phyloP scores from a whole-genome alignment of 1,140 invertebrate species.

The Chironomus tepperi region DNA sequence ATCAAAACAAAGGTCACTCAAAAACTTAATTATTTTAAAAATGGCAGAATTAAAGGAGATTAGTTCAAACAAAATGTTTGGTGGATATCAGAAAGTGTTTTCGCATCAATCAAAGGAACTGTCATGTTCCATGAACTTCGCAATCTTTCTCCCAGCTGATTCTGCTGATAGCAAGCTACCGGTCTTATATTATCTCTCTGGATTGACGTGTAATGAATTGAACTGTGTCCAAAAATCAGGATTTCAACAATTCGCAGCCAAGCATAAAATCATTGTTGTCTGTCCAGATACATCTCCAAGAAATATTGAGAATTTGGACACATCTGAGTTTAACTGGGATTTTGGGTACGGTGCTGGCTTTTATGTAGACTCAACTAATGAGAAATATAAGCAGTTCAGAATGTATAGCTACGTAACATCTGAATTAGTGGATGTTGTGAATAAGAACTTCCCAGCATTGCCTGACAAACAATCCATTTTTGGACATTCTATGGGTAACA shows the following conservation, averaged over 20 bases:
- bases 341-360: slow-evolving; percentile 94
- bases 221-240: slow-evolving; percentile 96
- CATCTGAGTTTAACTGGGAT: slow-evolving; percentile 59
- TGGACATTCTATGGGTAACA: slow-evolving; percentile 85
- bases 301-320: slow-evolving; percentile 83
- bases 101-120: slow-evolving; percentile 71
- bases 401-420: slow-evolving; percentile 96
- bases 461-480: slow-evolving; percentile 64
- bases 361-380: slow-evolving; percentile 85
- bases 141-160: slow-evolving; percentile 76
- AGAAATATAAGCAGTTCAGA: slow-evolving; percentile 91
- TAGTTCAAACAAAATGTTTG: slow-evolving; percentile 66
- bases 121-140: slow-evolving; percentile 89
- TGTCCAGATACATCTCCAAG: slow-evolving; percentile 94
- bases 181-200: slow-evolving; percentile 89
- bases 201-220: slow-evolving; percentile 89
- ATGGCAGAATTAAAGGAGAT: slow-evolving; percentile 49
- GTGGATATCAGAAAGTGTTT: slow-evolving; percentile 77
- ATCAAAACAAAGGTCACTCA: background rate
- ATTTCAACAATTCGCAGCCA: slow-evolving; percentile 72
- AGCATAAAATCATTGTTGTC: slow-evolving; percentile 63
- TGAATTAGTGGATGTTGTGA: slow-evolving; percentile 76
- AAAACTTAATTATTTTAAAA: background rate
- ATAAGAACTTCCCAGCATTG: slow-evolving; percentile 58
- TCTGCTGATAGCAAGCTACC: slow-evolving; percentile 57